Conservation (phyloP, 2,888 invertebrate species). For the Thelaira solivaga region DNA sequence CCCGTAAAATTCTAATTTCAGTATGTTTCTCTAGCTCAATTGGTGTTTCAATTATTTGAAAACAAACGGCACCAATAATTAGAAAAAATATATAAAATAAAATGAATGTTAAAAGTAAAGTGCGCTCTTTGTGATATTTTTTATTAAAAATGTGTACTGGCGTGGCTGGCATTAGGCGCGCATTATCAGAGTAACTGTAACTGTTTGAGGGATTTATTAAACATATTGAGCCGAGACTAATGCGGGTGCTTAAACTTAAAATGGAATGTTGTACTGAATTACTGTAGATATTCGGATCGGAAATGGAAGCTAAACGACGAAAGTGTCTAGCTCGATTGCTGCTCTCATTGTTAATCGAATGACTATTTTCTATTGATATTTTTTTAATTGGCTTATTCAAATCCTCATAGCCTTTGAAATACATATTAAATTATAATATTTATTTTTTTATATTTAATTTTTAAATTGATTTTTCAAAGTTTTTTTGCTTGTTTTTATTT, state of each 20-base stretch:
- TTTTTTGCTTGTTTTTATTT: neutral
- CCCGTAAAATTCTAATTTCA: conserved; percentile 78
- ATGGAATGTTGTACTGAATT: conserved; percentile 56
- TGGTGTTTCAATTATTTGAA: conserved; percentile 83
- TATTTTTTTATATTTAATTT: neutral
- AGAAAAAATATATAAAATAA: conserved; percentile 82
- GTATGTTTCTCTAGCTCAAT: conserved; percentile 79
- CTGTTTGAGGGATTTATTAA: conserved; percentile 34
- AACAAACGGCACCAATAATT: conserved; percentile 82
- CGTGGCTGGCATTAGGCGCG: neutral
- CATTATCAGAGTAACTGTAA: conserved; percentile 1
- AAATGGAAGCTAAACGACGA: conserved; percentile 56
- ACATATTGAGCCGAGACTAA: conserved; percentile 55
- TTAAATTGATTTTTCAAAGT: too few relatives aligned
- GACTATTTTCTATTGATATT: conserved; percentile 25
- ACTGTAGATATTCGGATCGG: conserved; percentile 60
- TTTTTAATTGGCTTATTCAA: conserved; percentile 60
- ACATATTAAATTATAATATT: conserved; percentile 27
- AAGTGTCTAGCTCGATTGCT: neutral
- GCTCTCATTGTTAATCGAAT: neutral
- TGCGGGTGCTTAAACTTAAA: conserved; percentile 58
- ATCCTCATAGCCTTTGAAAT: conserved; percentile 64
- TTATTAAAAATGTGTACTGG: conserved; percentile 6
- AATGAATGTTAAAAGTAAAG: conserved; percentile 78
- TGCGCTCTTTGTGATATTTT: conserved; percentile 58